These are phyloP conservation scores for Pocillopora meandrina DNA, from an alignment of 92 coral and sea anemone species.

Conservation along the genomic window DNA sequence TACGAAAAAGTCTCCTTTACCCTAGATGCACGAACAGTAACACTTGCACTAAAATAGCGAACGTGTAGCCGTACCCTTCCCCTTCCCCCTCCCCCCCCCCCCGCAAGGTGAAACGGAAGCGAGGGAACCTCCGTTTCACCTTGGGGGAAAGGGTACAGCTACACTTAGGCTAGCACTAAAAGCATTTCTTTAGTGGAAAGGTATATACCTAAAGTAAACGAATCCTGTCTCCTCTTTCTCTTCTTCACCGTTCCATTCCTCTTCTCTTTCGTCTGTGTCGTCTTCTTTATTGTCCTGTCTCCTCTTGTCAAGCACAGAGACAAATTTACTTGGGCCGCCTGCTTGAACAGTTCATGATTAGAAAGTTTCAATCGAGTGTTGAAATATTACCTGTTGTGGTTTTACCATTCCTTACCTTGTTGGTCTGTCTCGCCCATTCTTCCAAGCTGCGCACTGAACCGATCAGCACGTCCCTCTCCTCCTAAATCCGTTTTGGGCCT, in stretches of 20 bases:
- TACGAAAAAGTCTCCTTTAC: no score
- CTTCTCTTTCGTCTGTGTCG: constrained; percentile 16
- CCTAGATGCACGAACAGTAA: no score
- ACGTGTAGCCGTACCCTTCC: no score
- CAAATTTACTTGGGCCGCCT: constrained; percentile 61
- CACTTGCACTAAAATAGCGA: no score
- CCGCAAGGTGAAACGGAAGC: no score
- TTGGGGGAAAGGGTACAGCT: background rate
- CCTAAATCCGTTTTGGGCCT: constrained; percentile 30
- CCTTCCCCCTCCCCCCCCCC: no score
- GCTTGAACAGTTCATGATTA: background rate
- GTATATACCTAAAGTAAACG: constrained; percentile 29
- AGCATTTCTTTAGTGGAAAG: background rate
- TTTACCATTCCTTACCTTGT: constrained; percentile 19
- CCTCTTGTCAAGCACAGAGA: constrained; percentile 88
- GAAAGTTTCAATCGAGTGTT: background rate
- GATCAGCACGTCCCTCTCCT: background rate
- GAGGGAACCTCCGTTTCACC: background rate
- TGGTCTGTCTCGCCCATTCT: background rate
- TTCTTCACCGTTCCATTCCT: background rate
- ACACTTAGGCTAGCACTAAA: no score
- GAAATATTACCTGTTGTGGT: background rate
- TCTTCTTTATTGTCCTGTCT: constrained; percentile 62
- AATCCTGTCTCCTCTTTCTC: background rate
- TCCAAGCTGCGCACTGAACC: background rate